Conservation (phyloP, 1,140 invertebrate species). For the Colletes gigas region DNA sequence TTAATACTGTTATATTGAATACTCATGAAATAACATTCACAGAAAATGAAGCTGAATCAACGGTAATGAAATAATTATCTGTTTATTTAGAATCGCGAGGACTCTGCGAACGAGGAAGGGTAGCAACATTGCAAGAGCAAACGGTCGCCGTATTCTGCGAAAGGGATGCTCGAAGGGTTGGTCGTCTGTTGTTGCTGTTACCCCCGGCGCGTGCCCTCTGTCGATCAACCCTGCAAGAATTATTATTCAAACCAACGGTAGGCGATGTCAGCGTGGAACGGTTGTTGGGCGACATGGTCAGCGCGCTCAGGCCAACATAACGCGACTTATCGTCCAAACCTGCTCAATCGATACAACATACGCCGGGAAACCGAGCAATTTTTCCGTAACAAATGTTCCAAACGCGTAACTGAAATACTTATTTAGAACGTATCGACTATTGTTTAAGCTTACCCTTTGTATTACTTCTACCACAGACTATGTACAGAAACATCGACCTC, state of each 20-base stretch:
- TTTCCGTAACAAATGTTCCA: background rate
- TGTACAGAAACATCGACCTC: too few species aligned
- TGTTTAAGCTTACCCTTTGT: too few species aligned
- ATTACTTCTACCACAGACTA: background rate
- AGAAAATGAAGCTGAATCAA: background rate
- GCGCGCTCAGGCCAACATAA: conserved; percentile 57
- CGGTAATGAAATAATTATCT: background rate
- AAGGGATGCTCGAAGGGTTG: conserved; percentile 84
- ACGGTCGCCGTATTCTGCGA: conserved; percentile 88
- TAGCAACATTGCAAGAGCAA: conserved; percentile 89
- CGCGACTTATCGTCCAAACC: background rate
- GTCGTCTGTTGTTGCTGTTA: conserved; percentile 86
- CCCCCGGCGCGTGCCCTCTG: conserved; percentile 83
- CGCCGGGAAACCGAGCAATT: background rate
- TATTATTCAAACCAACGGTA: conserved; percentile 87
- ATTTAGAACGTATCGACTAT: background rate
- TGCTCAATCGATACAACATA: conserved; percentile 5
- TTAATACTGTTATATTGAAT: background rate
- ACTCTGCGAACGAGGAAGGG: conserved; percentile 83
- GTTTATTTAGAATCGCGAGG: conserved; percentile 83
- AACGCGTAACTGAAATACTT: background rate
- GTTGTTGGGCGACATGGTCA: conserved; percentile 85
- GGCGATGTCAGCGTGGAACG: conserved; percentile 87
- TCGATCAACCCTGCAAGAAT: conserved; percentile 83
- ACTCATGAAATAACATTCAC: too few species aligned